A percentile compares a stretch with the other conserved stretches of the same genome.
These are phyloP conservation scores for Echeneis naucrates DNA, from an alignment of 2,797 vertebrate species.

Conservation along the genomic window DNA sequence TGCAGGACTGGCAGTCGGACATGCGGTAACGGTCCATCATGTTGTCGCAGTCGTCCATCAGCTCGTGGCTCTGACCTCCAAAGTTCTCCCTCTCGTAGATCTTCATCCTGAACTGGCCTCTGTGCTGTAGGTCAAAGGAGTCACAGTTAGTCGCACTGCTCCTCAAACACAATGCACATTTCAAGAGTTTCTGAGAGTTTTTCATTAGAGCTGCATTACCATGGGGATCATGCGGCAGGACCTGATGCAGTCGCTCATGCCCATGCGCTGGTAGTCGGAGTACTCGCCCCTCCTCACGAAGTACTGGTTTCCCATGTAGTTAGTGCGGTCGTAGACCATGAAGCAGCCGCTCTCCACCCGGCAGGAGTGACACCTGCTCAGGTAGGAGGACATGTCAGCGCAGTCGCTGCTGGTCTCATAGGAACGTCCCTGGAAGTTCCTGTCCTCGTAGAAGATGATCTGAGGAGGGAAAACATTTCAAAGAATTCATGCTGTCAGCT, in stretches of 20 bases:
- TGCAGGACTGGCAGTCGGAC: slow-evolving; percentile 76
- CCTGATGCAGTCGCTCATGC: slow-evolving; percentile 77
- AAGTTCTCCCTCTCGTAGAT: slow-evolving; percentile 79
- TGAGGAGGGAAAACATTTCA: slow-evolving; percentile 59
- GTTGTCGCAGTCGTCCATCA: slow-evolving; percentile 81
- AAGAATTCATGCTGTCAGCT: no score
- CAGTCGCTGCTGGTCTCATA: slow-evolving; percentile 81
- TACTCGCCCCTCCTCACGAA: slow-evolving; percentile 82
- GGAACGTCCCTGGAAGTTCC: slow-evolving; percentile 82
- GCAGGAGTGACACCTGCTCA: slow-evolving; percentile 82
- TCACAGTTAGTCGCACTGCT: slow-evolving; percentile 1
- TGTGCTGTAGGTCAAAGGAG: slow-evolving; percentile 68
- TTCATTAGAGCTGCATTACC: slow-evolving; percentile 55
- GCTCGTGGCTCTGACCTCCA: slow-evolving; percentile 63
- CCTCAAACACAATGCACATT: background rate
- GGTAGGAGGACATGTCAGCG: slow-evolving; percentile 76
- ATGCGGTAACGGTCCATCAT: slow-evolving; percentile 76
- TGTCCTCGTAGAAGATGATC: slow-evolving; percentile 86
- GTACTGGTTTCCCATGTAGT: slow-evolving; percentile 78
- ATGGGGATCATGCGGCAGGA: slow-evolving; percentile 81
- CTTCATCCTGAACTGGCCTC: slow-evolving; percentile 77
- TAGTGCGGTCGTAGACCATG: slow-evolving; percentile 80
- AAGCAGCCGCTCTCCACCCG: slow-evolving; percentile 83
- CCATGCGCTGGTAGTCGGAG: slow-evolving; percentile 77
- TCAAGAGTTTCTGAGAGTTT: background rate